Percentiles rank a stretch among this genome's conserved stretches.
Conservation (phyloP, 1,140 invertebrate species). For the Drosophila rufa region DNA sequence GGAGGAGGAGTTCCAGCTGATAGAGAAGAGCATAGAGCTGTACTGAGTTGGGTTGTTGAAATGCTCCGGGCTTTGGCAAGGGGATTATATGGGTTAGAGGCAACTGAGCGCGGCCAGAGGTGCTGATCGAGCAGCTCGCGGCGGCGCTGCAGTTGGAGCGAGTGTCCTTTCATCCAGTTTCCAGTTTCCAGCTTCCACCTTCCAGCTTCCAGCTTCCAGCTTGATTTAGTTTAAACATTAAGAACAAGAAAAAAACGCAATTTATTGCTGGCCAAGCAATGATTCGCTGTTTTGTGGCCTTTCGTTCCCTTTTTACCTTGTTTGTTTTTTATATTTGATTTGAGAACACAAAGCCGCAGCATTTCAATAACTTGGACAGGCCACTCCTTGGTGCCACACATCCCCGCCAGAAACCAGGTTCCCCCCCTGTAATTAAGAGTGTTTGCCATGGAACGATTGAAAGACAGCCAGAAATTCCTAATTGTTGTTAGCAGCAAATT, state of each 20-base stretch:
- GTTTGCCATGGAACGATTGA: constrained; percentile 31
- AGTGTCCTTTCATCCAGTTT: constrained; percentile 17
- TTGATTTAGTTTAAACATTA: constrained; percentile 30
- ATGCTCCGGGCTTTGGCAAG: constrained; percentile 29
- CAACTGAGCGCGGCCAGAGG: constrained; percentile 22
- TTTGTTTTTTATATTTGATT: background rate
- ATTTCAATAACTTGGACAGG: constrained; percentile 60
- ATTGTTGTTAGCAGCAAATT: constrained; percentile 81
- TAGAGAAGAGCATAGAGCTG: constrained; percentile 71
- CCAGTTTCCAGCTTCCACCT: background rate
- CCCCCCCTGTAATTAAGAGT: constrained; percentile 38
- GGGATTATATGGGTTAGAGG: background rate
- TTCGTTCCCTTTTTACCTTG: constrained; percentile 9
- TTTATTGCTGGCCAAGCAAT: constrained; percentile 42
- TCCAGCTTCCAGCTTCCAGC: background rate
- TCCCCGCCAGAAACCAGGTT: constrained; percentile 15
- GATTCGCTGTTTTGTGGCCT: constrained; percentile 26
- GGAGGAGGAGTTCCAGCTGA: constrained; percentile 58
- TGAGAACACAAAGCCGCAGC: constrained; percentile 52
- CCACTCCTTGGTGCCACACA: constrained; percentile 35
- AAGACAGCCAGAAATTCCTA: constrained; percentile 66
- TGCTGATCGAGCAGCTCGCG: constrained; percentile 7
- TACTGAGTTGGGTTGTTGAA: constrained; percentile 49
- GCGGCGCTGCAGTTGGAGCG: constrained; percentile 36
- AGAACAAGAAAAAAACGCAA: constrained; percentile 20